Evolutionary conservation across 2,888 invertebrate species (phyloP).

Genomic region (Agrilus biguttatus): DNA sequence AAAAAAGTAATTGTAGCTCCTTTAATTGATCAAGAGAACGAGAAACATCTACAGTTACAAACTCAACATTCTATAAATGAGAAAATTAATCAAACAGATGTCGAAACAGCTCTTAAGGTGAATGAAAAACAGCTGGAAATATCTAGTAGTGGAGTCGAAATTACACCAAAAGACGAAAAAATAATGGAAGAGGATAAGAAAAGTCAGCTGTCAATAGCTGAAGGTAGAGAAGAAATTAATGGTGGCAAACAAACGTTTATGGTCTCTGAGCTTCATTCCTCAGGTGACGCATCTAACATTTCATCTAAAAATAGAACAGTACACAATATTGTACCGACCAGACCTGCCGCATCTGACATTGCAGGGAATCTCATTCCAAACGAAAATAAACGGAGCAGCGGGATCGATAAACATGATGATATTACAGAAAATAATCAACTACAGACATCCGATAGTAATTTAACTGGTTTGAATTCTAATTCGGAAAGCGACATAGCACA

Average conservation of each 20-base stretch:
- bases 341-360: slow-evolving; percentile 10
- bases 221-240: not conserved
- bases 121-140: too few relatives aligned
- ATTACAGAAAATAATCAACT: not conserved
- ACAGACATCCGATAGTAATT: not conserved
- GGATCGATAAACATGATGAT: not conserved
- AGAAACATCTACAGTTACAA: too few relatives aligned
- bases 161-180: too few relatives aligned
- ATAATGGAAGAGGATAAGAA: not conserved
- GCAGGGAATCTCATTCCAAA: slow-evolving; percentile 5
- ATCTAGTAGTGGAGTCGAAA: too few relatives aligned
- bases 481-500: not conserved
- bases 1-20: not conserved
- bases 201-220: not conserved
- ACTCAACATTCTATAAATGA: too few relatives aligned
- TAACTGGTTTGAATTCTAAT: slow-evolving; percentile 10
- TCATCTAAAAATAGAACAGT: too few relatives aligned
- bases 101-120: too few relatives aligned
- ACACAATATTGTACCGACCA: slow-evolving; percentile 5
- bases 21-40: too few relatives aligned
- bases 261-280: not conserved
- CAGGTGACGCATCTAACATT: too few relatives aligned
- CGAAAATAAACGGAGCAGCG: slow-evolving; percentile 2
- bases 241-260: not conserved
- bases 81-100: too few relatives aligned